Percentiles rank a stretch among this genome's conserved stretches.
phyloP scores from a whole-genome alignment of 2,888 invertebrate genomes.

The Drosophila lacicola region DNA sequence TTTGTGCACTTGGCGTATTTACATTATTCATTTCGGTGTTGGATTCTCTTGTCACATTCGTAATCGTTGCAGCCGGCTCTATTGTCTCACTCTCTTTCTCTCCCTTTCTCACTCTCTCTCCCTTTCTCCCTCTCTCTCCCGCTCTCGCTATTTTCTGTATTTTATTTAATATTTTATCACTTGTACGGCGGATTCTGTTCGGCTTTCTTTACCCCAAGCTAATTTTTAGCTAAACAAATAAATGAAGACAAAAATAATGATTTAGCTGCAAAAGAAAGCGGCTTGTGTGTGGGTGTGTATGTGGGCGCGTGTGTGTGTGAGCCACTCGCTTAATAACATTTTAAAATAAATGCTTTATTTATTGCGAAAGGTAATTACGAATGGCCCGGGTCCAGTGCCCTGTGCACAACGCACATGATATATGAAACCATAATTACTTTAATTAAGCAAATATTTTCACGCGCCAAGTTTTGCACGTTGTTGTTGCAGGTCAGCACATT shows the following conservation, averaged over 20 bases:
- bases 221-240: constrained; percentile 51
- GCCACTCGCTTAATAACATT: constrained; percentile 69
- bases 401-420: constrained; percentile 61
- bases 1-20: constrained; percentile 81
- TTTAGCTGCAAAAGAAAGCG: constrained; percentile 10
- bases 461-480: constrained; percentile 31
- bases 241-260: constrained; percentile 19
- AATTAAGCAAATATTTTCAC: constrained; percentile 79
- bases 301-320: constrained; percentile 2
- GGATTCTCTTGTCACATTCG: constrained; percentile 77
- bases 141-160: not conserved
- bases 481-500: constrained; percentile 58
- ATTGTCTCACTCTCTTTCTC: constrained; percentile 1
- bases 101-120: constrained; percentile 6
- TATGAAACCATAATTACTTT: constrained; percentile 80
- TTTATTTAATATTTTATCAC: constrained; percentile 28
- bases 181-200: constrained; percentile 7
- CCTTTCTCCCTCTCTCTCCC: not conserved
- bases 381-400: constrained; percentile 27
- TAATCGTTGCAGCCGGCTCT: constrained; percentile 41
- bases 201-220: not conserved
- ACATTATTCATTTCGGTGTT: constrained; percentile 78
- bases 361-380: constrained; percentile 76
- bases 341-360: constrained; percentile 78
- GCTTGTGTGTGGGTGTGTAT: not conserved